Percentiles rank a stretch among this genome's conserved stretches.
Evolutionary conservation across 1,140 invertebrate species (phyloP).

Genomic region (Stegodyphus dumicola): DNA sequence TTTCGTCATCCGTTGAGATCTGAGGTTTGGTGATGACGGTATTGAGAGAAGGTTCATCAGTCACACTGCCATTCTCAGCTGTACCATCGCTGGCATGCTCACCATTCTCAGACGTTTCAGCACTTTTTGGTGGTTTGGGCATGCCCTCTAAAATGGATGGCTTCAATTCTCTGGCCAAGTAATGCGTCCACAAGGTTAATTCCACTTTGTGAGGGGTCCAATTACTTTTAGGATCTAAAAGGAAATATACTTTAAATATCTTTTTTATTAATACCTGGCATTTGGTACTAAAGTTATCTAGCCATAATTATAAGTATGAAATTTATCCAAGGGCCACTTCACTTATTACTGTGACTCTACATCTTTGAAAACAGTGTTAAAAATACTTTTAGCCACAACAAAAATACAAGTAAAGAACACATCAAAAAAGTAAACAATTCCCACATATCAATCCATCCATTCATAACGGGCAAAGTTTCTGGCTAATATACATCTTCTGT

Average conservation of each 20-base stretch:
- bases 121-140: conserved; percentile 68
- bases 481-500: too few species aligned
- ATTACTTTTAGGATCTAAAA: conserved; percentile 69
- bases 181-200: conserved; percentile 90
- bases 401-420: too few species aligned
- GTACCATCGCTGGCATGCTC: conserved; percentile 34
- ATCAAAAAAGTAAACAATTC: too few species aligned
- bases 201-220: conserved; percentile 90
- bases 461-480: too few species aligned
- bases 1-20: conserved; percentile 30
- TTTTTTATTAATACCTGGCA: too few species aligned
- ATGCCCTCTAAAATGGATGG: conserved; percentile 84
- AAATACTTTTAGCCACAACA: too few species aligned
- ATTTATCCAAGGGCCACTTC: too few species aligned
- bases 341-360: too few species aligned
- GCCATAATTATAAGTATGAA: too few species aligned
- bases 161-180: conserved; percentile 83
- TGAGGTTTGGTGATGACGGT: conserved; percentile 14
- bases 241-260: neutral
- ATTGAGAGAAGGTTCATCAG: conserved; percentile 9
- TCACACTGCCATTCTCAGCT: conserved; percentile 20
- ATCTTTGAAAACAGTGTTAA: too few species aligned
- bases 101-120: conserved; percentile 32
- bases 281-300: too few species aligned
- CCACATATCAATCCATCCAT: too few species aligned